Base-by-base conservation (phyloP, 2,888 invertebrate genomes). In the Parnassius glacialis region DNA sequence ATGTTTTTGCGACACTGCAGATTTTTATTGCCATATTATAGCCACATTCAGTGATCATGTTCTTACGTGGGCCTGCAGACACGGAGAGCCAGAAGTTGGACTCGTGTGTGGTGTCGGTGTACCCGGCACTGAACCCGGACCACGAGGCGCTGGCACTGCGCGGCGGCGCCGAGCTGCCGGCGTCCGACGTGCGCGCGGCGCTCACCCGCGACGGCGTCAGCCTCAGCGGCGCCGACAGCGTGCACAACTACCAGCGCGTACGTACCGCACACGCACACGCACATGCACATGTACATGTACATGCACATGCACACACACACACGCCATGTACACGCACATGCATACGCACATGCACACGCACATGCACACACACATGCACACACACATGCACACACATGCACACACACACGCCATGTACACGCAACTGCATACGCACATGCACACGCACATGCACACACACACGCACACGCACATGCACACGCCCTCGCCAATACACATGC, bases 91-190 rank as follows among this genome's bases (percentile, higher is more conserved):
- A 95, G 80, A 95, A 95, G 81, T 85, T 99, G 73, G 98, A 99
- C 85, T 97, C 97, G 59, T 99, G 99, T 87, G 96, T 96, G 65
- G 95, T 99, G 62, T 96, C 97, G 52, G 98, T 99, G 64, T 97
- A 98, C 84, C 99, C 99, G 44, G 97, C 97, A 9, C 91, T 99
- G 70, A 97, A 98, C 92, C 97, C 98, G 9, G 98, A 98, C 87
- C 97, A 98, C 85, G 99, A 99, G 85, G 96, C 96, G 70, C 92
- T 98, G 67, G 93, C 94, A 41, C 93, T 97, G 65, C 96, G 97
- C 1, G 95, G 94, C 66, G 62, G 41, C 58, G 47, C 34, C 42
- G 94, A 94, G 64, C 93, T 95, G 84, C 93, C 97, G 60, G 76
- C 67, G 69, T 93, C 95, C 79, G 95, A 95, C 75, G 94, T 97